Conservation (phyloP, 2,888 invertebrate species). For the Eudemis profundana region DNA sequence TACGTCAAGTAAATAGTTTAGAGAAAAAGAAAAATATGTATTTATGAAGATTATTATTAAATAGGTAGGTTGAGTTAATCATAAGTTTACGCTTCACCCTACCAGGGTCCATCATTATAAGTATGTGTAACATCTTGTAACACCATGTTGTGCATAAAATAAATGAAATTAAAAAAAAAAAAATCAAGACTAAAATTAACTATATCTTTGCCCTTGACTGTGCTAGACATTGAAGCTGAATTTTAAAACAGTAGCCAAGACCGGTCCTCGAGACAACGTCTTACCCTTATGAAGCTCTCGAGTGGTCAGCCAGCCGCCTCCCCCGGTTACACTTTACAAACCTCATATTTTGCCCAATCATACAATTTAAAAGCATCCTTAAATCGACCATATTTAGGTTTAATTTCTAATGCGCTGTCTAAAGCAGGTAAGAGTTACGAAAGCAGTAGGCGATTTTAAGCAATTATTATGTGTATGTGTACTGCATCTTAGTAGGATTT, state of each 20-base stretch:
- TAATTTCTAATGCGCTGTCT: neutral
- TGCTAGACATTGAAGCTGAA: conserved; percentile 19
- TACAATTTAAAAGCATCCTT: neutral
- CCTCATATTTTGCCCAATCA: neutral
- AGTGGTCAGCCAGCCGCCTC: conserved; percentile 55
- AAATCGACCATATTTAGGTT: neutral
- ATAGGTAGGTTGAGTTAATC: too few species aligned
- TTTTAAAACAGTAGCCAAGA: conserved; percentile 35
- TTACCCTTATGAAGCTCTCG: conserved; percentile 64
- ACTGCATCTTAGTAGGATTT: neutral
- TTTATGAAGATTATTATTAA: too few species aligned
- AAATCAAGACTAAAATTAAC: neutral
- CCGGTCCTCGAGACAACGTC: conserved; percentile 63
- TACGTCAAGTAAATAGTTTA: too few species aligned
- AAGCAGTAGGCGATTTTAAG: neutral
- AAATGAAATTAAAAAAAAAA: too few species aligned
- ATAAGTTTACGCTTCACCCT: too few species aligned
- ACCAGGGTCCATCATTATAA: too few species aligned
- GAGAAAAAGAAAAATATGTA: too few species aligned
- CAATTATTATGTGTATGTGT: conserved; percentile 22
- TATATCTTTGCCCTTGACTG: conserved; percentile 6
- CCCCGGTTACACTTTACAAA: neutral
- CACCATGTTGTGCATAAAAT: too few species aligned
- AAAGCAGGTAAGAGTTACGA: neutral
- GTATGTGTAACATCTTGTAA: too few species aligned